Conservation (phyloP, 2,888 invertebrate species). For the Lypha dubia region DNA sequence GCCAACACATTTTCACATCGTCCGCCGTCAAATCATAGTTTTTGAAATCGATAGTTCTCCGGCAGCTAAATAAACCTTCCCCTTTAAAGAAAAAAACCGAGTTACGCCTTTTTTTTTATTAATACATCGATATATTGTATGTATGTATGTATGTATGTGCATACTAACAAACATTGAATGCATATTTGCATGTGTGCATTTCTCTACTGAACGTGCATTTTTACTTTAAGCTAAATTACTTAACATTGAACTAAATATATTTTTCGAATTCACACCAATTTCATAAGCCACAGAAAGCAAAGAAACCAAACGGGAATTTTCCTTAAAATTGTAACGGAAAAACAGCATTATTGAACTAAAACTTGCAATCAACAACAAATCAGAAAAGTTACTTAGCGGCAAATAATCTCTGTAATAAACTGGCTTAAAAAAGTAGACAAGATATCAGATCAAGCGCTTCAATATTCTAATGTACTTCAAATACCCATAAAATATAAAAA, state of each 20-base stretch:
- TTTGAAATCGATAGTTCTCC: too few relatives aligned
- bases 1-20: too few relatives aligned
- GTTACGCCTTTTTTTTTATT: too few relatives aligned
- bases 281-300: slow-evolving; percentile 61
- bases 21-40: too few relatives aligned
- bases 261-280: slow-evolving; percentile 55
- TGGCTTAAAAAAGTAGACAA: slow-evolving; percentile 1
- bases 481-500: too few relatives aligned
- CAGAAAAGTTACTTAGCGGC: neutral
- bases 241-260: slow-evolving; percentile 50
- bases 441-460: neutral
- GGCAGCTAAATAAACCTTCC: too few relatives aligned
- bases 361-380: slow-evolving; percentile 28
- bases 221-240: neutral
- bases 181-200: neutral
- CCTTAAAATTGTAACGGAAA: slow-evolving; percentile 56
- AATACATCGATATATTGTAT: too few relatives aligned
- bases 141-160: too few relatives aligned
- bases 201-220: neutral
- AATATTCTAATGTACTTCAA: neutral
- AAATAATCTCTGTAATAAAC: slow-evolving; percentile 8
- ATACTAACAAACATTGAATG: too few relatives aligned
- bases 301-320: slow-evolving; percentile 72
- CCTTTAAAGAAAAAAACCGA: too few relatives aligned
- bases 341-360: slow-evolving; percentile 41